phyloP scores from a whole-genome alignment of 1,140 invertebrate genomes.

The Paraescarpia echinospica region DNA sequence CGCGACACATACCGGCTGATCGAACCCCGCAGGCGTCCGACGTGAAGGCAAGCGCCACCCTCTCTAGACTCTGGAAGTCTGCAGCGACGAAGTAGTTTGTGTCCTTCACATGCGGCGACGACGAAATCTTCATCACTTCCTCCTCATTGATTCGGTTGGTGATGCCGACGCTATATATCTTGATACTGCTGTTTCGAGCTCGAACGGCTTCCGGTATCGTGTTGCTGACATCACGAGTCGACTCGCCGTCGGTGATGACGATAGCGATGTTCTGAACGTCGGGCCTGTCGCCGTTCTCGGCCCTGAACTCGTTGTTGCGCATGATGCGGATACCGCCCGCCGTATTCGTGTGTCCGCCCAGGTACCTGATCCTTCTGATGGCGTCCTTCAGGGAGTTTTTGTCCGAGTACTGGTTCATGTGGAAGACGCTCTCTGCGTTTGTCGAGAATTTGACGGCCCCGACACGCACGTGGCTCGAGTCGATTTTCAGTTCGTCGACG shows the following conservation, averaged over 20 bases:
- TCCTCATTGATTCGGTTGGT: background rate
- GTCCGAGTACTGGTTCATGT: conserved; percentile 23
- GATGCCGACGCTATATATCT: conserved; percentile 43
- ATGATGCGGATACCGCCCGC: conserved; percentile 17
- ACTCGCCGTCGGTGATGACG: conserved; percentile 40
- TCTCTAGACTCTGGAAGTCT: background rate
- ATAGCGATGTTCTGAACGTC: conserved; percentile 33
- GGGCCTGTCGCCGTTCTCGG: conserved; percentile 36
- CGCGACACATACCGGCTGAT: background rate
- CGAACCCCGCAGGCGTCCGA: background rate
- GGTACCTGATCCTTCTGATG: background rate
- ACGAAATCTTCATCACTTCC: conserved; percentile 28
- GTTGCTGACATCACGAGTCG: conserved; percentile 17
- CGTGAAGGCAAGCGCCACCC: background rate
- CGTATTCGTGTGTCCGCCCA: conserved; percentile 12
- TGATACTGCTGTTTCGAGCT: conserved; percentile 40
- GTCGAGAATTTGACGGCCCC: conserved; percentile 20
- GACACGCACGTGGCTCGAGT: background rate
- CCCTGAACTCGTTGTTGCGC: background rate
- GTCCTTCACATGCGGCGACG: background rate
- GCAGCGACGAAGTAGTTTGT: background rate
- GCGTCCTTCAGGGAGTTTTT: background rate
- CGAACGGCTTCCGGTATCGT: conserved; percentile 31
- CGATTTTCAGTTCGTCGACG: conserved; percentile 18
- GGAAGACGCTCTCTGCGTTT: background rate